Conservation (phyloP, 2,113 vertebrate species). For the Lagopus leucura region DNA sequence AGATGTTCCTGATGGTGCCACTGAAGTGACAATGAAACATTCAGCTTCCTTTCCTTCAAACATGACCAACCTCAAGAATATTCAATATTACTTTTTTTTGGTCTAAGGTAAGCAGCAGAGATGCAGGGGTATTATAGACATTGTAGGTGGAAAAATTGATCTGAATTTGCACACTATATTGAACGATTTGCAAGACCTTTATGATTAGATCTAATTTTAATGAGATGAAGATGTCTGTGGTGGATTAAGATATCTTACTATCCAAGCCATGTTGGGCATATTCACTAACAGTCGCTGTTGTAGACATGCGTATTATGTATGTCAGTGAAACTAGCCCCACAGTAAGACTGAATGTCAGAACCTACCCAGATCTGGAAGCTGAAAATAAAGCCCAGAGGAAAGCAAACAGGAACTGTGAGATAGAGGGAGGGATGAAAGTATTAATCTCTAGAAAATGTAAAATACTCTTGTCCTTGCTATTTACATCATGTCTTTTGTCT, state of each 20-base stretch:
- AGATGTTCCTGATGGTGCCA: not conserved
- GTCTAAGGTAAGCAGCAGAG: not conserved
- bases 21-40: not conserved
- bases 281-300: slow-evolving; percentile 2
- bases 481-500: not conserved
- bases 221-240: not conserved
- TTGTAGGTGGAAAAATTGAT: not conserved
- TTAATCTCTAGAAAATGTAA: not conserved
- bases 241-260: not conserved
- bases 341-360: not conserved
- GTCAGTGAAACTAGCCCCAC: not conserved
- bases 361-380: not conserved
- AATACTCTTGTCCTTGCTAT: not conserved
- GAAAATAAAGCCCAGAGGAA: not conserved
- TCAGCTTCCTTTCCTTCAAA: not conserved
- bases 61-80: not conserved
- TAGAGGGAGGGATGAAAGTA: fast-evolving
- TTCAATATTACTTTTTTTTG: not conserved
- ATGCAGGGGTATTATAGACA: not conserved
- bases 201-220: not conserved
- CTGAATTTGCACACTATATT: slow-evolving; percentile 13
- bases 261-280: not conserved
- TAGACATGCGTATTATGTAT: not conserved
- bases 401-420: not conserved
- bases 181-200: not conserved